Base-by-base conservation (phyloP, 1,140 invertebrate genomes). In the Homalodisca vitripennis region DNA sequence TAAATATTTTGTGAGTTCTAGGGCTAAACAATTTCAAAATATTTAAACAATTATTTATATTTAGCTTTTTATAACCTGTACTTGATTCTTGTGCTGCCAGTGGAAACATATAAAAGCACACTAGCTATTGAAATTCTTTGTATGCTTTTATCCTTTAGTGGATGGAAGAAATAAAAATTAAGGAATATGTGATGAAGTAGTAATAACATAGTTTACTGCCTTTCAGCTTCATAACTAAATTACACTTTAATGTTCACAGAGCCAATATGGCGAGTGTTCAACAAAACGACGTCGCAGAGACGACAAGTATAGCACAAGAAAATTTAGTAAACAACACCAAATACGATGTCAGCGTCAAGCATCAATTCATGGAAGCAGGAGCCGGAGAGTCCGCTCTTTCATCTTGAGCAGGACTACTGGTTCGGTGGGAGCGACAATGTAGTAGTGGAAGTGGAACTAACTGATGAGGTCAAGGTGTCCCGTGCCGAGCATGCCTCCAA, bases 331-430 rank as follows among this genome's bases (percentile, higher is more conserved):
- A 12, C 30, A 29, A 32, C 20, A 63, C 17, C 20, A 10, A n/a
- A 32, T 63, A 63, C 29, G 20, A 63, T 63, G 60, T 27, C 29
- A 31, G 34, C 27, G 31, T 32, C 29, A 63, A 29, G 17, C 12
- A 29, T 63, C 60, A 74, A 62, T 73, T 26, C 73, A 34, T 83
- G 81, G 82, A 83, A 83, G 76, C 70, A 76, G 68, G 82, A 83
- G 75, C 82, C 82, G 51, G 72, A 77, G 71, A 84, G 82, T 72
- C 83, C 82, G 74, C 76, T 65, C 74, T 41, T 29, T 17, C 41
- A 53, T n/a, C 32, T 68, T 68, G 77, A 74, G 71, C 70, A 72
- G 65, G 74, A 77, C 67, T 55, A 67, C 41, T 74, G 75, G 71
- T 67, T 71, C 74, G 70, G 72, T 68, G 22, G 64, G 63, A 66